phyloP scores from a whole-genome alignment of 2,113 vertebrate genomes.

The Dipodomys ordii region DNA sequence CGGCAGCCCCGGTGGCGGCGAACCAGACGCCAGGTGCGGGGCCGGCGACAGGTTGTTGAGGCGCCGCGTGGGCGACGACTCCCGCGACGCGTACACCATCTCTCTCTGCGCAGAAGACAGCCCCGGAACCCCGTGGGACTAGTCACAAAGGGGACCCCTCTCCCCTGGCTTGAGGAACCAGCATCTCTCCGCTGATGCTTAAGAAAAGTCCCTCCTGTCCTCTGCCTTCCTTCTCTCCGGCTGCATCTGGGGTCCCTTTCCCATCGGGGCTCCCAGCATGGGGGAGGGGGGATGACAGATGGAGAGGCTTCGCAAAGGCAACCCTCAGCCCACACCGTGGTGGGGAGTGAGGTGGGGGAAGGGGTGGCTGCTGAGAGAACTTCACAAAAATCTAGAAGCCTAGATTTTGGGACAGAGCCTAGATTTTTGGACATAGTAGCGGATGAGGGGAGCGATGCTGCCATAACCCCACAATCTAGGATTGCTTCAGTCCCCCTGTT shows the following conservation, averaged over 20 bases:
- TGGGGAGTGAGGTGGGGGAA: neutral
- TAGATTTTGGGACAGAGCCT: neutral
- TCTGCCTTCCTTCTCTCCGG: neutral
- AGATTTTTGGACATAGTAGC: neutral
- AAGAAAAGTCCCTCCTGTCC: neutral
- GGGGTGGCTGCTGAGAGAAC: neutral
- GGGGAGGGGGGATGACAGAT: neutral
- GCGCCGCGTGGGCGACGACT: constrained; percentile 97
- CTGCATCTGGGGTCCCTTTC: neutral
- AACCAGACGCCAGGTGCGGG: constrained; percentile 84
- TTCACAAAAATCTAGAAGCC: neutral
- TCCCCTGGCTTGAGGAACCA: neutral
- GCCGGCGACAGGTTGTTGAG: constrained; percentile 94
- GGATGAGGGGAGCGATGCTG: neutral
- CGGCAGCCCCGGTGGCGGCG: constrained; percentile 85
- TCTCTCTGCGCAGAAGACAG: constrained; percentile 90
- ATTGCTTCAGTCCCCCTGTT: neutral
- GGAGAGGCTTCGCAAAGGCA: neutral
- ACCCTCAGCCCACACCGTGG: neutral
- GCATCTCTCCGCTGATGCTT: neutral
- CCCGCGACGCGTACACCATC: constrained; percentile 97
- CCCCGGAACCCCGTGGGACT: neutral
- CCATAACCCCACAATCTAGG: neutral
- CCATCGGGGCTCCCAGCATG: constrained; percentile 9
- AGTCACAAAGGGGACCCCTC: constrained; percentile 32